Evolutionary conservation across 2,888 invertebrate species (phyloP), one percentile per base, ranked within the genome.

Genomic region (Lasioglossum calceatum): DNA sequence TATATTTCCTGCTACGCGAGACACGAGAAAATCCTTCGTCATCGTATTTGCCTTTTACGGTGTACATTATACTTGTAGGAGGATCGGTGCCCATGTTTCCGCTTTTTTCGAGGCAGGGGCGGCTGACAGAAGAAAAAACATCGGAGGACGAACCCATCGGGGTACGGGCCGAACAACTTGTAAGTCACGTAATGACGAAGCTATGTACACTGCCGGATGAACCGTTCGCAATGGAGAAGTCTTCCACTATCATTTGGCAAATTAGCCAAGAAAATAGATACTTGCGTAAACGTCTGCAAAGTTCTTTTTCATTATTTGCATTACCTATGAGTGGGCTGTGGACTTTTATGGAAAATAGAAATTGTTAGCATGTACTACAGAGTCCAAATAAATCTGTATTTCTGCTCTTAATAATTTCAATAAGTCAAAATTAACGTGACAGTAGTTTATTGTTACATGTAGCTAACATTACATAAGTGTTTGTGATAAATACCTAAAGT

Each of bases 141-240:
- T 67, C 61, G 73, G 44, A 8, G 72, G 3, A 44, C 27, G 58
- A n/a, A 58, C 58, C n/a, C 58, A 4, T n/a, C 64, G 32, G 32
- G 16, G 32, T 32, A 64, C 32, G 32, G 64, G 27, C 32, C 16
- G 47, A 36, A n/a, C 27, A 14, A 67, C 42, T 70, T 36, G 42
- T 14, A 16, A 39, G 84, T 27, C 77, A 47, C 58, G 73, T 14
- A 75, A 75, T 32, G 82, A 82, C 47, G 27, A 84, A 61, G 47
- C n/a, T 39, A 70, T n/a, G 47, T 23, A 39, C 23, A 36, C 36
- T 36, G 16, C 14, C 67, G 67, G 8, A 36, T 36, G 23, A 67
- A 23, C 32, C 19, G 8, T 39, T 39, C 8, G 4, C 67, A 19
- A 36, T 10, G 67, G 36, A 5, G 19, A 10, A 1, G 5, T 36